These are phyloP conservation scores for Petrolisthes cinctipes DNA, from an alignment of 2,888 invertebrate species.

Conservation along the genomic window DNA sequence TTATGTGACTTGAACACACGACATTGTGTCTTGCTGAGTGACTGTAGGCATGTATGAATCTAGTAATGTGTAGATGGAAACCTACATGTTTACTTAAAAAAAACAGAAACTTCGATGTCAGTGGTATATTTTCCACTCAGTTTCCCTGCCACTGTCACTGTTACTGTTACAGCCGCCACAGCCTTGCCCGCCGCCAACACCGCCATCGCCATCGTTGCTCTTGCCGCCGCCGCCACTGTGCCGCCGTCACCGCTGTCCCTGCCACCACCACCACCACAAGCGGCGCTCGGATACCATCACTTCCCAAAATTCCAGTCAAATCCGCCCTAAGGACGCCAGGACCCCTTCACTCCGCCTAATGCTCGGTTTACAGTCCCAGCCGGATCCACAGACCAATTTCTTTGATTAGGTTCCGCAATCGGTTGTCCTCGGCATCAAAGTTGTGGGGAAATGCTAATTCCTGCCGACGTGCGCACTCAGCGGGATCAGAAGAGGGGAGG, in stretches of 20 bases:
- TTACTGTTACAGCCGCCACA: neutral
- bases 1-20: too few species aligned
- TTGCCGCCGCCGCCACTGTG: neutral
- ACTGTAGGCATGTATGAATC: neutral
- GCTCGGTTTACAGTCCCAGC: constrained; percentile 39
- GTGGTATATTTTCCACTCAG: too few species aligned
- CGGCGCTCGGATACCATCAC: neutral
- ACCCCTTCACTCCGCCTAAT: constrained; percentile 32
- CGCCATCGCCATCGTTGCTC: neutral
- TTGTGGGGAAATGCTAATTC: constrained; percentile 54
- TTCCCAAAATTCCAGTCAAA: constrained; percentile 19
- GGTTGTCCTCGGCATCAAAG: constrained; percentile 45
- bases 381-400: constrained; percentile 57
- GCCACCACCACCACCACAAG: neutral
- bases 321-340: constrained; percentile 25
- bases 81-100: neutral
- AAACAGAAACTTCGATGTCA: neutral
- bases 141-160: too few species aligned
- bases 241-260: neutral
- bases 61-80: neutral
- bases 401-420: constrained; percentile 58
- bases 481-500: neutral
- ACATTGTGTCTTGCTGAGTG: too few species aligned
- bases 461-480: constrained; percentile 44
- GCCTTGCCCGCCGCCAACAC: neutral